Conservation (phyloP, 2,113 vertebrate species). For the Sprattus sprattus region DNA sequence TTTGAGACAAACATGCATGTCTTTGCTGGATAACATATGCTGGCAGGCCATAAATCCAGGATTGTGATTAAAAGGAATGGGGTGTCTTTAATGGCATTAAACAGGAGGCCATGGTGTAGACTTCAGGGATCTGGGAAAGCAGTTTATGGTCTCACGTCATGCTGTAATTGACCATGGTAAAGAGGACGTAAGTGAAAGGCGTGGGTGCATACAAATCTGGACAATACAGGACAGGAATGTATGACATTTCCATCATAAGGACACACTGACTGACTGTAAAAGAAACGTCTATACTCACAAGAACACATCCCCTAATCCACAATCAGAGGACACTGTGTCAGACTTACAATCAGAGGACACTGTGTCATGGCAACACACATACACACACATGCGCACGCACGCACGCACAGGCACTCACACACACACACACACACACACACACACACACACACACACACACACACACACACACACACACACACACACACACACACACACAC, state of each 20-base stretch:
- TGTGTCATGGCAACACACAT: background rate
- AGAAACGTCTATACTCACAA: too few species aligned
- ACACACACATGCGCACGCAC: background rate
- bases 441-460: too few species aligned
- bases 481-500: constrained; percentile 24
- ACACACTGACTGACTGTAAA: too few species aligned
- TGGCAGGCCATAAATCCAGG: constrained; percentile 16
- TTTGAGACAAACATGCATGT: background rate
- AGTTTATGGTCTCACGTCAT: constrained; percentile 40
- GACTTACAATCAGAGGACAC: too few species aligned
- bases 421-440: background rate
- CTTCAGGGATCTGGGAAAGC: constrained; percentile 35
- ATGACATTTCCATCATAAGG: background rate
- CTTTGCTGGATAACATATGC: constrained; percentile 27
- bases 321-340: too few species aligned
- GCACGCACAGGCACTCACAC: background rate
- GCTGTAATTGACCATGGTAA: constrained; percentile 18
- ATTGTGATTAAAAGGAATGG: constrained; percentile 35
- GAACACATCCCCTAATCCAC: too few species aligned
- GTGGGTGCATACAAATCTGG: background rate
- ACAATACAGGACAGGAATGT: too few species aligned
- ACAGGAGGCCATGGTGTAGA: constrained; percentile 19
- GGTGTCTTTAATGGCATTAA: constrained; percentile 50
- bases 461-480: background rate
- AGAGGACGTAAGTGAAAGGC: background rate